Base-by-base conservation (phyloP, 2,888 invertebrate species). In the Spisula subtruncata region DNA sequence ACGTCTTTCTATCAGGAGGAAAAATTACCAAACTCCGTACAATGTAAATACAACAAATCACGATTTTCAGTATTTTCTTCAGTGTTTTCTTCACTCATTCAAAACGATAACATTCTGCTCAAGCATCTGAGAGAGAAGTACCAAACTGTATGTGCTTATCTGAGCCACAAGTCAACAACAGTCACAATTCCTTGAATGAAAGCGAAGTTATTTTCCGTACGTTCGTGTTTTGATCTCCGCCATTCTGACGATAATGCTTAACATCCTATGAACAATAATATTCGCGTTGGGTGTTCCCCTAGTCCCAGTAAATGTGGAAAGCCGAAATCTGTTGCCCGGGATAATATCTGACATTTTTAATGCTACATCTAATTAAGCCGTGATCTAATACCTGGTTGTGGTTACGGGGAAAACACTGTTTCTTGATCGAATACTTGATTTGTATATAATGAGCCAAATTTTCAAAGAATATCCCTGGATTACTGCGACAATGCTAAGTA, bases 261-360 rank as follows among this genome's bases (percentile, higher is more conserved):
- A 29, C 16, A 75, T 75, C 29, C 35, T 18, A 75, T 29, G 12
- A 29, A 51, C 46, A 84, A 84, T 84, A 75, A 84, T 51, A 35
- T 35, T 51, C 84, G 48, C 75, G 60, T 75, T 84, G 84, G 84
- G 84, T 84, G 84, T 84, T 84, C 84, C 29, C 12, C 51, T 18
- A 81, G 48, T 75, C 84, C 75, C 32, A n/a, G 48, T 75, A 29
- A 18, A 84, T 75, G 14, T 75, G 75, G 35, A 75, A 32, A 12
- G 32, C 41, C 48, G 60, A n/a, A 84, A 71, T 84, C 51, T 46
- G 75, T 75, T 51, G 35, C 80, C 54, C 54, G 25, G 80, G 48
- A 25, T 84, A 46, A 60, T 66, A 66, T 83, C 79, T 88, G 87
- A 88, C 87, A 80, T 83, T 83, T 75, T 88, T 83, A 84, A 88